Conservation (phyloP, 2,113 vertebrate genomes). For the Anarhynchus alexandrinus region DNA sequence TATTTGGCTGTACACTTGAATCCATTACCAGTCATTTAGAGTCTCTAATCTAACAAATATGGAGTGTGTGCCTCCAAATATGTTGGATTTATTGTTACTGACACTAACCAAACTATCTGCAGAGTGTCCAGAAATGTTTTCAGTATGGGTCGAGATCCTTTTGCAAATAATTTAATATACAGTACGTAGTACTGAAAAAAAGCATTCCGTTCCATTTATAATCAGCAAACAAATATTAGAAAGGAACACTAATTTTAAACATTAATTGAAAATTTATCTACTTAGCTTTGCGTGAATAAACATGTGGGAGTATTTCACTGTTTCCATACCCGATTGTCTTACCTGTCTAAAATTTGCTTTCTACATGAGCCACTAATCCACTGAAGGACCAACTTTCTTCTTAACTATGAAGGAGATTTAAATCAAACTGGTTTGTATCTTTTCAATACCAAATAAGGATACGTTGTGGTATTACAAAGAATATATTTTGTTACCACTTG, state of each 20-base stretch:
- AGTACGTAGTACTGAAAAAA: slow-evolving; percentile 1
- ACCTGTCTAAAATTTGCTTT: background rate
- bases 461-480: background rate
- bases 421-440: background rate
- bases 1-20: slow-evolving; percentile 69
- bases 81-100: slow-evolving; percentile 56
- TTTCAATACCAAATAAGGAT: background rate
- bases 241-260: background rate
- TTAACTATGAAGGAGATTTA: background rate
- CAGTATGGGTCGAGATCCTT: background rate
- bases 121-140: slow-evolving; percentile 44
- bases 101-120: slow-evolving; percentile 60
- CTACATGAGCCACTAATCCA: background rate
- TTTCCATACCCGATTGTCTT: background rate
- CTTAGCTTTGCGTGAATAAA: background rate
- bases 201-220: slow-evolving; percentile 1
- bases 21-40: slow-evolving; percentile 65
- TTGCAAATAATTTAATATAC: slow-evolving; percentile 24
- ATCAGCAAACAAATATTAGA: slow-evolving; percentile 21
- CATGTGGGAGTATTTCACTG: background rate
- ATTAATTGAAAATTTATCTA: background rate
- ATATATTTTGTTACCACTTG: background rate
- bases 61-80: slow-evolving; percentile 57
- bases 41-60: slow-evolving; percentile 69
- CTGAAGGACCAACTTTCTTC: background rate